Evolutionary conservation across 1,140 invertebrate genomes (phyloP), one percentile per base, ranked within the genome.

Genomic region (Chelonus insularis): DNA sequence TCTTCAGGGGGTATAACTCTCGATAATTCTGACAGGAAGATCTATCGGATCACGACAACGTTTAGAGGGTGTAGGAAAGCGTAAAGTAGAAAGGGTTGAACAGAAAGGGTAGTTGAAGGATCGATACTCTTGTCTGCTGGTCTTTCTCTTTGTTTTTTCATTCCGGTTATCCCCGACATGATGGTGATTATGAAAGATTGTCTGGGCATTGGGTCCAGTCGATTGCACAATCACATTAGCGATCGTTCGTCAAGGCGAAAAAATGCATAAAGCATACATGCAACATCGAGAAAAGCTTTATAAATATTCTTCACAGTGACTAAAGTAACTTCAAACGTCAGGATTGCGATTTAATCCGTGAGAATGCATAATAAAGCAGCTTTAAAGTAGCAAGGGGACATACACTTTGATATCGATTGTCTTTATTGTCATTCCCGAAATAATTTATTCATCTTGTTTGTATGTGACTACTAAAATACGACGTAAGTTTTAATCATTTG

Each of bases 201-300:
- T 51, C 29, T 51, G 48, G 48, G 23, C 16, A 23, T 23, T 25
- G 48, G 48, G 48, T 51, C 48, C 48, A 51, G n/a, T 5, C 9
- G 48, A 51, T 51, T 51, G 48, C 48, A 51, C 48, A 51, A 51
- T 51, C 48, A 25, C 29, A 51, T 51, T 51, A 51, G 48, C 29
- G 29, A 51, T 51, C 25, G 48, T 16, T 34, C 29, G 48, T 51
- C 48, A 16, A 51, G 48, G 48, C 48, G 48, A 51, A 34, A 51
- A 12, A n/a, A 51, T 51, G 48, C 48, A 51, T 48, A 51, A 32
- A 51, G n/a, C 48, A 51, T 51, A 51, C 12, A 21, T 34, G 12
- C 2, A 51, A 16, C 25, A 51, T 34, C 48, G 21, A 48, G 16
- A 25, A 29, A 29, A 20, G 20, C 45, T 18, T 48, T 25, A 18